Conservation (phyloP, 1,140 invertebrate genomes). For the Nephotettix cincticeps region DNA sequence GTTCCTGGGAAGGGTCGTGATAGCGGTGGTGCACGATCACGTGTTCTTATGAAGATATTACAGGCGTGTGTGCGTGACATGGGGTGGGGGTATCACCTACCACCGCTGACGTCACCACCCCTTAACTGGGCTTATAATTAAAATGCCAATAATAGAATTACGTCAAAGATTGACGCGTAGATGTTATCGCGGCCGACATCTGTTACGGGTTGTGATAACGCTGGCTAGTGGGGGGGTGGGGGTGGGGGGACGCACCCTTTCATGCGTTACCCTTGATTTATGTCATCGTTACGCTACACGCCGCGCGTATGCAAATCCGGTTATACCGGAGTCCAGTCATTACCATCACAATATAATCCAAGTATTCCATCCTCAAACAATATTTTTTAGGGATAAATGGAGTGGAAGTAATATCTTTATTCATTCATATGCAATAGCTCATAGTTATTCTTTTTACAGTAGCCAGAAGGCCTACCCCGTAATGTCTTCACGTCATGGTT, state of each 20-base stretch:
- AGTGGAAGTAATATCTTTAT: too few species aligned
- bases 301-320: conserved; percentile 4
- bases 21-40: neutral
- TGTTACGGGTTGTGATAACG: neutral
- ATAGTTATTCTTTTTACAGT: too few species aligned
- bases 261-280: conserved; percentile 7
- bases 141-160: conserved; percentile 21
- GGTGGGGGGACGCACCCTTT: neutral
- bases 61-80: neutral
- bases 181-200: conserved; percentile 10
- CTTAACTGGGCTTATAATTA: conserved; percentile 19
- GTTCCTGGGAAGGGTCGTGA: too few species aligned
- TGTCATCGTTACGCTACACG: neutral
- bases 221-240: too few species aligned
- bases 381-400: too few species aligned
- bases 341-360: too few species aligned
- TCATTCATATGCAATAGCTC: too few species aligned
- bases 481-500: too few species aligned
- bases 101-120: neutral
- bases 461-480: too few species aligned
- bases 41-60: conserved; percentile 16
- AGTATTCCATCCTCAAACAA: too few species aligned
- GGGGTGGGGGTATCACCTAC: conserved; percentile 4
- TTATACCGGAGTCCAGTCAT: too few species aligned
- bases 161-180: neutral